Base-by-base conservation (phyloP, 2,888 invertebrate genomes). In the Cheilosia pagana region DNA sequence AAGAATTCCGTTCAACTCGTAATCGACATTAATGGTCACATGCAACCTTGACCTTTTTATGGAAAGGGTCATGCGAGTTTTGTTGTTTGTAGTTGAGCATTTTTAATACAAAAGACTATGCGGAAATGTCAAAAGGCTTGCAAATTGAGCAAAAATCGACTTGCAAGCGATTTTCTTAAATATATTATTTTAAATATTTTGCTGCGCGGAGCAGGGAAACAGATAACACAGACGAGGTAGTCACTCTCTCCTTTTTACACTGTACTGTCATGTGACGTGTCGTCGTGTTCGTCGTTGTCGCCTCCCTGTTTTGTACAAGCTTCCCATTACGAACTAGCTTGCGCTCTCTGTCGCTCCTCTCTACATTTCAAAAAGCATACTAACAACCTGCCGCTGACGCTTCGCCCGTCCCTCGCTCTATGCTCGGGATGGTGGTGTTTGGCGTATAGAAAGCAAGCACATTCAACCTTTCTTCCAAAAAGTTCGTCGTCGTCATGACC, bases 281-380 rank as follows among this genome's bases (percentile, higher is more conserved):
- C 81, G 31, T 60, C 43, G 28, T 39, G n/a, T n/a, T n/a, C 12
- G 43, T 39, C 45, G 55, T 65, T 35, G 65, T 71, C 63, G 71
- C 72, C 70, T 71, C 75, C 81, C 85, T 57, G 75, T 63, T 39
- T 76, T 75, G 59, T 70, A 76, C 67, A 76, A 81, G 81, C 85
- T 85, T 83, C 85, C 81, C 81, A 85, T 65, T 76, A 8, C 60
- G 55, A 75, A 71, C 59, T 65, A 81, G 81, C 71, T 81, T 79
- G 75, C 23, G 65, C 65, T 85, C 85, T 76, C 81, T 85, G 71
- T 81, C 75, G 55, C 81, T 81, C 75, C 62, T 81, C 63, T 68
- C 75, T 70, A 59, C 67, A 79, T 75, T 74, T 83, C 10, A 76
- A 79, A 81, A 81, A 74, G 76, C 85, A 75, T 81, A 76, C 85